A percentile compares a stretch with the other conserved stretches of the same genome.
These are phyloP conservation scores for Callionymus lyra DNA, from an alignment of 2,113 vertebrate species.

Conservation along the genomic window DNA sequence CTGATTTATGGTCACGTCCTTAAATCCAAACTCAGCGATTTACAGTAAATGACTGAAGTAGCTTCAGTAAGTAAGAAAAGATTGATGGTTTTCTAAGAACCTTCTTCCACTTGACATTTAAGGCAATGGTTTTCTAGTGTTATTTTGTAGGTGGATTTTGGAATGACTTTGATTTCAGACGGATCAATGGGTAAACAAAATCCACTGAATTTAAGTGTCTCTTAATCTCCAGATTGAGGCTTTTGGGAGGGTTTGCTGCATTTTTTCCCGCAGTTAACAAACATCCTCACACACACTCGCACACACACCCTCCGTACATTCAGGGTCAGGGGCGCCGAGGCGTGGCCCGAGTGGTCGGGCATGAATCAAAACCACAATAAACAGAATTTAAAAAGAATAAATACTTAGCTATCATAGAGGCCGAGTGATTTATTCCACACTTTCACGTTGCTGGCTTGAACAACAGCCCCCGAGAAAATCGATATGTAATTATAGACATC, in stretches of 20 bases:
- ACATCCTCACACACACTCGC: constrained; percentile 1
- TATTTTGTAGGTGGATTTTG: too few species aligned
- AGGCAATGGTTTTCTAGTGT: too few species aligned
- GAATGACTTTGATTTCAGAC: too few species aligned
- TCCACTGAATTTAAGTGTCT: too few species aligned
- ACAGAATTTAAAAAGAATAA: constrained; percentile 68
- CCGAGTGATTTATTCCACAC: constrained; percentile 63
- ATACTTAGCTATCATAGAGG: constrained; percentile 65
- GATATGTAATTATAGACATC: constrained; percentile 75
- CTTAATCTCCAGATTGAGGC: too few species aligned
- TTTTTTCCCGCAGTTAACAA: background rate
- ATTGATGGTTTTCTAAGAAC: too few species aligned
- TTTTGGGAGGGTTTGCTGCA: background rate
- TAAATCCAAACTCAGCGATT: too few species aligned
- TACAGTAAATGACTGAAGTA: too few species aligned
- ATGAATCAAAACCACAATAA: constrained; percentile 66
- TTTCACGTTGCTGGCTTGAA: constrained; percentile 49
- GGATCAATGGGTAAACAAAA: too few species aligned
- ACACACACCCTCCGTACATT: constrained; percentile 20
- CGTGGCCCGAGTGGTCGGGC: constrained; percentile 32
- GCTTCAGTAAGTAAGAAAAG: too few species aligned
- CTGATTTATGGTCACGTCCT: too few species aligned
- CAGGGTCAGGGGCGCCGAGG: constrained; percentile 26
- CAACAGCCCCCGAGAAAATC: constrained; percentile 60
- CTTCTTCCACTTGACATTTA: too few species aligned